Conservation (phyloP, 2,888 invertebrate genomes). For the Amblyjoppa proteus region DNA sequence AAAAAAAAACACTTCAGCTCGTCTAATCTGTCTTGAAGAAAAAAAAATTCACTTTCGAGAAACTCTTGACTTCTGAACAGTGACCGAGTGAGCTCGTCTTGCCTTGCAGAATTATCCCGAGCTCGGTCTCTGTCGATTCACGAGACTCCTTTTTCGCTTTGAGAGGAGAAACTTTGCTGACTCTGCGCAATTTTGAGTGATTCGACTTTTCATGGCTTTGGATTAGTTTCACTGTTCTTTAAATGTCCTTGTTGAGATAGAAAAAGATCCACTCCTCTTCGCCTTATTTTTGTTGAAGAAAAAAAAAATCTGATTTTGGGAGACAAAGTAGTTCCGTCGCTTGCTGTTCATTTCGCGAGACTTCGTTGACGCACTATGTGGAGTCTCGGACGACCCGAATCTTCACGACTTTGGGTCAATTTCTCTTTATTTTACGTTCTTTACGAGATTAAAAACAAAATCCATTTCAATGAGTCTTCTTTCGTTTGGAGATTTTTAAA, state of each 20-base stretch:
- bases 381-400: too few relatives aligned
- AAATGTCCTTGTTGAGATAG: background rate
- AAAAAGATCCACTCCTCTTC: background rate
- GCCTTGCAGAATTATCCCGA: background rate
- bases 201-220: background rate
- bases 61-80: slow-evolving; percentile 6
- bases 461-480: background rate
- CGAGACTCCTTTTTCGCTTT: slow-evolving; percentile 10
- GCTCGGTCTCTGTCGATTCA: slow-evolving; percentile 1
- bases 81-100: background rate
- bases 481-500: background rate
- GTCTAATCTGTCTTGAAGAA: background rate
- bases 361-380: too few relatives aligned
- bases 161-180: background rate
- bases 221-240: background rate
- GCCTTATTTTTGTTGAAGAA: background rate
- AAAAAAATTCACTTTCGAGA: slow-evolving; percentile 19
- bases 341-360: too few relatives aligned
- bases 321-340: too few relatives aligned
- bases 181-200: background rate
- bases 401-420: too few relatives aligned
- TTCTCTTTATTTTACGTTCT: too few relatives aligned
- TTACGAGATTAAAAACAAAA: background rate
- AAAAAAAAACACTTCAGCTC: background rate
- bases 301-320: background rate